Evolutionary conservation across 2,797 vertebrate species (phyloP).

Genomic region (Gila robusta): DNA sequence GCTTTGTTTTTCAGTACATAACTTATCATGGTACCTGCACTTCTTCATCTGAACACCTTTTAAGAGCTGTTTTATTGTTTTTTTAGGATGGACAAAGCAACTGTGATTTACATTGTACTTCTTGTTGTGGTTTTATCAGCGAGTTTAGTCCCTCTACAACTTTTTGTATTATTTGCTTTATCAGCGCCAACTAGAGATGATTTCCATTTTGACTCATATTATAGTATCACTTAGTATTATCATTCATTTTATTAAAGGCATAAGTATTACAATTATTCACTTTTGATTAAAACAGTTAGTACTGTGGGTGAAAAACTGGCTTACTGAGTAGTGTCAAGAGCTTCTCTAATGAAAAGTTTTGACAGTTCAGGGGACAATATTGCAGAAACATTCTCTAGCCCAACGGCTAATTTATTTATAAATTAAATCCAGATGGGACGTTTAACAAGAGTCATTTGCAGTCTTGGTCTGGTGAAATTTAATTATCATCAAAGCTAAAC

Average conservation of each 20-base stretch:
- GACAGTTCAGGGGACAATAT: constrained; percentile 14
- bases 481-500: constrained; percentile 1
- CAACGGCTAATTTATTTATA: neutral
- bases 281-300: constrained; percentile 2
- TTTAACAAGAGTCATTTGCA: constrained; percentile 28
- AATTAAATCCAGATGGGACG: constrained; percentile 27
- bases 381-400: constrained; percentile 7
- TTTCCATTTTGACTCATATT: neutral
- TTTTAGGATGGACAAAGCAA: constrained; percentile 73
- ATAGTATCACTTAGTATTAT: neutral
- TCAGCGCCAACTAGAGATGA: neutral
- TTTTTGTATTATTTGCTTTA: neutral
- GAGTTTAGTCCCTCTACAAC: neutral
- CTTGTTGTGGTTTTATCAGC: neutral
- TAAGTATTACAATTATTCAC: constrained; percentile 1
- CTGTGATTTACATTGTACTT: constrained; percentile 68
- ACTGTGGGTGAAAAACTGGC: neutral
- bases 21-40: constrained; percentile 76
- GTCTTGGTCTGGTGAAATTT: constrained; percentile 7
- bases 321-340: neutral
- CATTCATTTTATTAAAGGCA: neutral
- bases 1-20: constrained; percentile 72
- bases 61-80: constrained; percentile 83
- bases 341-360: constrained; percentile 1
- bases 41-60: constrained; percentile 76